Evolutionary conservation across 92 coral and sea anemone species (phyloP), one percentile per base, ranked within the genome.

Genomic region (Epizoanthus illoricatus): DNA sequence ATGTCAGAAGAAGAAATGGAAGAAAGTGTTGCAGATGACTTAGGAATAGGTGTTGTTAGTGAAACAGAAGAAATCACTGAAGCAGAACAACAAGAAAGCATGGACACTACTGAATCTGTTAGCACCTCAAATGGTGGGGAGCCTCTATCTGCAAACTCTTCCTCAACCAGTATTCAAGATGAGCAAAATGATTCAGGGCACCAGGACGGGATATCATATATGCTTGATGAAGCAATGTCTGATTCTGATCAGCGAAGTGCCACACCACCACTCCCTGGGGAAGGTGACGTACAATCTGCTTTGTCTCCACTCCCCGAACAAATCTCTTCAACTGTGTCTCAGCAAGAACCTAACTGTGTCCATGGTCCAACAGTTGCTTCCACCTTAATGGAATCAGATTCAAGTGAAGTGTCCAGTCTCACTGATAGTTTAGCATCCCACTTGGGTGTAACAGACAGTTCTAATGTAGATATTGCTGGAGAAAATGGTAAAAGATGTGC

Each of bases 31-130:
- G 81, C 19, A 3, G 92, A 86, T 19, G 75, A 89, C 59, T 43
- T 88, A n/a, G 89, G 80, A 11, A 86, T 47, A 23, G 86, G 71
- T 56, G 82, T 74, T 69, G 82, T 74, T 69, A 83, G 81, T 2
- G 80, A 65, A 67, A 69, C 71, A 36, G 88, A 84, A 23, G 86
- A 73, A 33, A 75, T 47, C 23, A 58, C 71, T 5, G 90, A 73
- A 54, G 91, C 74, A 23, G 92, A 86, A 56, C 88, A 80, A 10
- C 91, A 90, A 61, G 80, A 79, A 63, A 63, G 59, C 47, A 88
- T 90, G 91, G 93, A 90, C 65, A 58, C 64, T 5, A 60, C 69
- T 15, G 91, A 90, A 12, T 73, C 36, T 71, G 81, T 64, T 55
- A 83, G 81, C 18, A 80, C 75, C 58, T 76, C 63, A 74, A 80